Evolutionary conservation across 2,113 vertebrate species (phyloP).

Genomic region (Jacana jacana): DNA sequence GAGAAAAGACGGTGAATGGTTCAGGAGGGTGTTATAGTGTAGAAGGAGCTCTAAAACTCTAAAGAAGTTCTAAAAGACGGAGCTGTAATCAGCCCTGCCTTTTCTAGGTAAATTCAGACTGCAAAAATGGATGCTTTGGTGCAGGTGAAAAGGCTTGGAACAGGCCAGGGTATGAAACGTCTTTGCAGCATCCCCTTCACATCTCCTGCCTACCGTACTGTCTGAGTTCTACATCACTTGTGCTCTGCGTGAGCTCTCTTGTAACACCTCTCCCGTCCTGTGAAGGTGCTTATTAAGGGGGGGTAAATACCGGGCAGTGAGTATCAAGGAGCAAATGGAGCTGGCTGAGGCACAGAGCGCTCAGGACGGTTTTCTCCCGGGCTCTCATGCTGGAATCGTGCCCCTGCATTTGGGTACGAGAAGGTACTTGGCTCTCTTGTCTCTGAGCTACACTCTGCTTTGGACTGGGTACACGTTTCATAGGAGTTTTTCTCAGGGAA

Average conservation of each 20-base stretch:
- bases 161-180: neutral
- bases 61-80: neutral
- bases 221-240: neutral
- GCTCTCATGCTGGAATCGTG: neutral
- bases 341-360: neutral
- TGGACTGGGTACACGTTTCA: neutral
- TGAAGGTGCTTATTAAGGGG: neutral
- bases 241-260: neutral
- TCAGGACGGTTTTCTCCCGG: neutral
- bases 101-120: neutral
- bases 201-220: too few relatives aligned
- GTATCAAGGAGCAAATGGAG: neutral
- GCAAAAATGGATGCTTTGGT: neutral
- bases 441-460: neutral
- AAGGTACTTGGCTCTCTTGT: neutral
- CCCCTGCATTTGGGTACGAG: neutral
- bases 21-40: neutral
- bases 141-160: neutral
- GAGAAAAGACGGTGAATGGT: neutral
- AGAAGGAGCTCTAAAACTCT: neutral
- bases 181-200: neutral
- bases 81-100: neutral
- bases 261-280: neutral
- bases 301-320: neutral
- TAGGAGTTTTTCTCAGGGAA: neutral